Conservation (phyloP, 2,888 invertebrate genomes). For the Endotricha flammealis region DNA sequence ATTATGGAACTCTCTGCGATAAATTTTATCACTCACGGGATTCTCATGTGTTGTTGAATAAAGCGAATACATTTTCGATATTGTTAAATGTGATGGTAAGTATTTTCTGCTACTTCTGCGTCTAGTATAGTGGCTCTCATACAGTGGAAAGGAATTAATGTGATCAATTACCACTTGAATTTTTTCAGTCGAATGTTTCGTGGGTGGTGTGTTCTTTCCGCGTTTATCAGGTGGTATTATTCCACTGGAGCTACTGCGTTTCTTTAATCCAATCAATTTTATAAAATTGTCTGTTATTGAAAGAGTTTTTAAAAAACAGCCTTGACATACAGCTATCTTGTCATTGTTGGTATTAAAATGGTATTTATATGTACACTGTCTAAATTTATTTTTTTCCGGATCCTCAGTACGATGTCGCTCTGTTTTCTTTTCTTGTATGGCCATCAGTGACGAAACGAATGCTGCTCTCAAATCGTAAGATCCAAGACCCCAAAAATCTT, state of each 20-base stretch:
- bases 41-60: slow-evolving; percentile 8
- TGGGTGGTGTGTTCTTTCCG: slow-evolving; percentile 4
- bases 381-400: slow-evolving; percentile 1
- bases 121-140: slow-evolving; percentile 11
- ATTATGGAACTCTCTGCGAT: slow-evolving; percentile 2
- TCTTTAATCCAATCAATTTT: neutral
- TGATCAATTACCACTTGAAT: slow-evolving; percentile 4
- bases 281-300: neutral
- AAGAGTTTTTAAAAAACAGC: slow-evolving; percentile 10
- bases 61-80: slow-evolving; percentile 10
- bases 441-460: no score
- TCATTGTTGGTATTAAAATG: no score
- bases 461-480: no score
- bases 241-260: slow-evolving; percentile 1
- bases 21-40: slow-evolving; percentile 1
- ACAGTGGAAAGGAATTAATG: slow-evolving; percentile 12
- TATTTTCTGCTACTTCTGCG: slow-evolving; percentile 11
- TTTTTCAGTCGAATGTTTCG: no score
- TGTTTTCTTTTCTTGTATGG: no score
- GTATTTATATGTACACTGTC: slow-evolving; percentile 4
- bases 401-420: no score
- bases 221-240: no score
- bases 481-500: no score
- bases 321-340: slow-evolving; percentile 12
- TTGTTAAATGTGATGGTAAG: slow-evolving; percentile 8